These are phyloP conservation scores for Epinephelus awoara DNA, from an alignment of 2,797 vertebrate species.

Conservation along the genomic window DNA sequence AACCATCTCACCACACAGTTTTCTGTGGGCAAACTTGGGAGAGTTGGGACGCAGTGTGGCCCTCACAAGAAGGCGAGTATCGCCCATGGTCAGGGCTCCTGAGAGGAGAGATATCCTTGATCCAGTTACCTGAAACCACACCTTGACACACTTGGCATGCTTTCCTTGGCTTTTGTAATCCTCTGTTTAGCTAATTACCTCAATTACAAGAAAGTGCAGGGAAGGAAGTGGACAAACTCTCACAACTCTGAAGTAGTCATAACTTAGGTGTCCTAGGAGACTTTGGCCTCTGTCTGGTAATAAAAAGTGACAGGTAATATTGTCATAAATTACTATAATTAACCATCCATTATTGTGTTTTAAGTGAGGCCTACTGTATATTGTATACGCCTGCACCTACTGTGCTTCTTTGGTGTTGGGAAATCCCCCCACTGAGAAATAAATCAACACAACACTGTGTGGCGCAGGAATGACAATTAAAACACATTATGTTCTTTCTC, in stretches of 20 bases:
- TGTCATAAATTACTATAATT: conserved; percentile 60
- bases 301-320: conserved; percentile 30
- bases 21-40: conserved; percentile 6
- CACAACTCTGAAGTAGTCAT: neutral
- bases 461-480: conserved; percentile 49
- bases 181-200: conserved; percentile 39
- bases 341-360: conserved; percentile 55
- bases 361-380: conserved; percentile 41
- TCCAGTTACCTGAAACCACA: conserved; percentile 37
- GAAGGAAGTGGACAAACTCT: conserved; percentile 33
- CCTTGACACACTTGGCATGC: conserved; percentile 61
- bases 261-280: conserved; percentile 22
- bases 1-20: conserved; percentile 38
- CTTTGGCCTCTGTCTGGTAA: conserved; percentile 30
- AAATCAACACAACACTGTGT: conserved; percentile 51
- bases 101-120: conserved; percentile 11
- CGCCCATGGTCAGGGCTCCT: conserved; percentile 12
- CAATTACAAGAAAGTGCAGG: conserved; percentile 29
- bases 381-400: conserved; percentile 26
- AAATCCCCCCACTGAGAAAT: conserved; percentile 64
- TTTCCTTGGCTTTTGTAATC: conserved; percentile 34
- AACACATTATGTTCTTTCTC: conserved; percentile 43
- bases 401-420: conserved; percentile 54
- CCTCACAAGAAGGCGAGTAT: conserved; percentile 20
- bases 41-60: conserved; percentile 37